Evolutionary conservation across 2,888 invertebrate species (phyloP), one percentile per base, ranked within the genome.

Genomic region (Salticus scenicus): DNA sequence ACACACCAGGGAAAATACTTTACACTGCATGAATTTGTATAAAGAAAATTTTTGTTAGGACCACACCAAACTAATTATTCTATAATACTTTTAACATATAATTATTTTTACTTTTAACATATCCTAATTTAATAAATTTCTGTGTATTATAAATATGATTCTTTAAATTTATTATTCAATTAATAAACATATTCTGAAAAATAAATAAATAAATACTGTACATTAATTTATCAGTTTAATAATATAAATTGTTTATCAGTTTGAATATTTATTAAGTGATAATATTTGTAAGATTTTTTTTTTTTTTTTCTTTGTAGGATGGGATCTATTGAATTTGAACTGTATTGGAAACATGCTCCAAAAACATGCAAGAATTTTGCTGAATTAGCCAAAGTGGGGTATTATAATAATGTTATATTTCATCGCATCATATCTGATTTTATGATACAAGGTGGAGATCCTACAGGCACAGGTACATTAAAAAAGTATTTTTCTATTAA

Each of bases 331-430:
- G 93, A 94, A 0, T 92, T 99, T 71, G 99, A 99, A 92, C 93
- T 99, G 88, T 99, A 99, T 90, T 99, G 99, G 99, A 96, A 97
- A 91, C 98, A 99, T 91, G 95, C 99, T 0, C 99, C 99, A n/a
- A 94, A 94, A 89, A 98, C 99, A 0, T 99, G 99, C 89, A 93
- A 97, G 90, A 99, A 99, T 91, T 99, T 99, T 92, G 98, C 98
- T 84, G 99, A 99, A 91, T 92, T 99, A 31, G 93, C 96, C 0
- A 93, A 97, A 84, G 93, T 98, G 89, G 98, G 98, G 27, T 99
- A 98, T 92, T 99, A 98, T 91, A 98, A 98, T 91, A 96, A 96
- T 88, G 96, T 98, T 2, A 95, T 97, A 89, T 99, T 99, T 91
- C 99, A 99, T 91, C 93, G 99, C 89, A 95, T 99, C 57, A 98